These are phyloP conservation scores for Teleogryllus oceanicus DNA, from an alignment of 2,888 invertebrate genomes.

Conservation along the genomic window DNA sequence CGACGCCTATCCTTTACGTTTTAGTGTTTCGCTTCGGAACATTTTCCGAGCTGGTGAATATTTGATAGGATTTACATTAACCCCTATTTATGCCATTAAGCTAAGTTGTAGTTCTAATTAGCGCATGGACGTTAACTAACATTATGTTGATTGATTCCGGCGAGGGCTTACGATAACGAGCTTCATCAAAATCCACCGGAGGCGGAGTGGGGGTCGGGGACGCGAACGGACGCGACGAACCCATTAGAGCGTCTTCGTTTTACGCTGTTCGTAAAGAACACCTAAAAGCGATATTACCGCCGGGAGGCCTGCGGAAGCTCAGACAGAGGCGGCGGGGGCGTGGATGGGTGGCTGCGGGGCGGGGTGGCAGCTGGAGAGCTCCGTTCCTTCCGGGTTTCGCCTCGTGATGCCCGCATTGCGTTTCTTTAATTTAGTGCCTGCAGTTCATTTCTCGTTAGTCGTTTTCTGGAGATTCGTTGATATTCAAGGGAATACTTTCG, in stretches of 20 bases:
- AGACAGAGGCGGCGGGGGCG: background rate
- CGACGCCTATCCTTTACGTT: background rate
- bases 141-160: slow-evolving; percentile 7
- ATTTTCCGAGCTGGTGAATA: background rate
- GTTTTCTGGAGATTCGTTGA: background rate
- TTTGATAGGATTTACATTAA: background rate
- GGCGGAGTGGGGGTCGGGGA: background rate
- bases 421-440: slow-evolving; percentile 10
- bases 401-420: background rate
- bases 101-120: slow-evolving; percentile 2
- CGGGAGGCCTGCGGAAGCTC: slow-evolving; percentile 11
- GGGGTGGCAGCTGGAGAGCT: background rate
- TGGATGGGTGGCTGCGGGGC: background rate
- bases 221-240: background rate
- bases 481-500: slow-evolving; percentile 7
- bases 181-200: background rate
- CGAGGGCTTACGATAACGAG: slow-evolving; percentile 6
- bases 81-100: background rate
- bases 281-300: slow-evolving; percentile 9
- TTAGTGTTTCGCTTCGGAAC: background rate
- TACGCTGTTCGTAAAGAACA: background rate
- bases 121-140: background rate
- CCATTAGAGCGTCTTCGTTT: background rate
- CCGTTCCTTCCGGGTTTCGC: slow-evolving; percentile 5
- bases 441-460: background rate